Evolutionary conservation across 2,888 invertebrate genomes (phyloP), one percentile per base, ranked within the genome.

Genomic region (Caenorhabditis sinica): DNA sequence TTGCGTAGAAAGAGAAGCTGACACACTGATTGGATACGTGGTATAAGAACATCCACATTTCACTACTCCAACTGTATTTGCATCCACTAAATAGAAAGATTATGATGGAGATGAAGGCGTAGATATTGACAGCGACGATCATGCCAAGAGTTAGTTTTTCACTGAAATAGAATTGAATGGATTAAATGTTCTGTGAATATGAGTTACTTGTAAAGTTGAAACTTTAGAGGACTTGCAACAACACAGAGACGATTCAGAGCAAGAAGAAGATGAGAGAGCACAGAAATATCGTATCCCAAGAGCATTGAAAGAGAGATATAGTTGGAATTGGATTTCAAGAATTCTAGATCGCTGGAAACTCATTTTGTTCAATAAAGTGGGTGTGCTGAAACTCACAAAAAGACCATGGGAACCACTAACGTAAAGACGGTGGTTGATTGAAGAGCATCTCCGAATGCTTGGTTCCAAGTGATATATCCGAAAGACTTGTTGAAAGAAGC

Each of bases 361-460:
- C 45, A 45, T 33, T 13, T 40, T 33, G 25, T 6, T 17, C 13
- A 40, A 23, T 36, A 20, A 8, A 30, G 15, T 4, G n/a, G 17
- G 23, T 9, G 28, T 20, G 8, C 4, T 13, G 28, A 25, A 43
- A 20, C 76, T 68, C 20, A 77, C 77, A 77, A 69, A 51, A 69
- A 61, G 23, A 61, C 45, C 76, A 76, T 69, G 5, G 77, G 69
- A 17, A 56, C 60, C 2, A 77, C 77, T 3, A 69, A 45, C 25
- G 36, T 33, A 17, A 68, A 61, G 1, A 66, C 77, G 0, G 69
- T 69, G 8, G 69, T 61, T 0, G 77, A 68, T 40, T 77, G 77
- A 8, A 77, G 36, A 17, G 77, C 77, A 69, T 77, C 77, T 36
- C 65, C 77, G 3, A 77, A 33, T n/a, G 77, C 68, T 61, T 76